phyloP scores from a whole-genome alignment of 53 echinoderm and acorn worm species.

The Hippasteria phrygiana region DNA sequence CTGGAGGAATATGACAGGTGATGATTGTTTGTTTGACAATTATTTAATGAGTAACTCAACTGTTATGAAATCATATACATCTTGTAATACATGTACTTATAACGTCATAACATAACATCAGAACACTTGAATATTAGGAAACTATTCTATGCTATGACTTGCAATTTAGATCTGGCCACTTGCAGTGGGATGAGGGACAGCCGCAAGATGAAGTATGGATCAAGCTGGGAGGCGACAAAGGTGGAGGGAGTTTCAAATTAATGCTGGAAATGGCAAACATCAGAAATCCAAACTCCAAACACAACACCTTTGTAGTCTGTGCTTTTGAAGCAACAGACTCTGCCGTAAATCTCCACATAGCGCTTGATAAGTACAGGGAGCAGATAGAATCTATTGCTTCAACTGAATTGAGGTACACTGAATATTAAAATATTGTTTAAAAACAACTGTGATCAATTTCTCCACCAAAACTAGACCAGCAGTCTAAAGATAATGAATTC shows the following conservation, averaged over 20 bases:
- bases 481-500: too few relatives aligned
- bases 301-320: slow-evolving; percentile 40
- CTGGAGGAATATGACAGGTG: slow-evolving; percentile 49
- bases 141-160: neutral
- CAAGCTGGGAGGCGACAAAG: slow-evolving; percentile 68
- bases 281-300: slow-evolving; percentile 40
- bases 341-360: slow-evolving; percentile 15
- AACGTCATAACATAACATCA: neutral
- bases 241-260: slow-evolving; percentile 57
- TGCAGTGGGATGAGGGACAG: slow-evolving; percentile 13
- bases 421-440: too few relatives aligned
- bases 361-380: neutral
- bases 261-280: slow-evolving; percentile 25
- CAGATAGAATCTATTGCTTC: slow-evolving; percentile 2
- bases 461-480: too few relatives aligned
- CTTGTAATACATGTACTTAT: neutral
- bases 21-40: neutral
- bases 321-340: slow-evolving; percentile 22
- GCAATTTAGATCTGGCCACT: slow-evolving; percentile 12
- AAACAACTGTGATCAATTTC: too few relatives aligned
- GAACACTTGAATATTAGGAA: neutral
- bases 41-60: neutral
- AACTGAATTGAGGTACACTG: slow-evolving; percentile 52
- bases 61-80: neutral
- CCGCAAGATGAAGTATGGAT: slow-evolving; percentile 52